Evolutionary conservation across 2,113 vertebrate species (phyloP).

Genomic region (Corynorhinus townsendii): DNA sequence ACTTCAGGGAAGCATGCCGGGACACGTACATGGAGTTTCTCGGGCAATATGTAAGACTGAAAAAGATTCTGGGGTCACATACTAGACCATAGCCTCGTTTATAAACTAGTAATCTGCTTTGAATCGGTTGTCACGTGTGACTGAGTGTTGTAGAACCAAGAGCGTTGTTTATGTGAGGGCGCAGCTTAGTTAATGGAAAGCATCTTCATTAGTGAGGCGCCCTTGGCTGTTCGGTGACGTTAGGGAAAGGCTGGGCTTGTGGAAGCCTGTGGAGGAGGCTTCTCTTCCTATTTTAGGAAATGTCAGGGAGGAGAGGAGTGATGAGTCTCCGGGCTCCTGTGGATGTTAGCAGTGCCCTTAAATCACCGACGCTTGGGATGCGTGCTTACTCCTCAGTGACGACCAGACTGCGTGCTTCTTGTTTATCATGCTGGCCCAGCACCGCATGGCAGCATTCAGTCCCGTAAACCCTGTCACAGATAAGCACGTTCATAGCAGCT

Average conservation of each 20-base stretch:
- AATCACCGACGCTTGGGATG: background rate
- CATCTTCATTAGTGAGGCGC: background rate
- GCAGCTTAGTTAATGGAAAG: background rate
- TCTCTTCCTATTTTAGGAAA: background rate
- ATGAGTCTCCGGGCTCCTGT: background rate
- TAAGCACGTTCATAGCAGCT: background rate
- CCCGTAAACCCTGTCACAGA: background rate
- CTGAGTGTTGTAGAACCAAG: background rate
- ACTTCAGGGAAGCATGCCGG: slow-evolving; percentile 88
- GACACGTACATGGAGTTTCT: slow-evolving; percentile 82
- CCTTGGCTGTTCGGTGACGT: background rate
- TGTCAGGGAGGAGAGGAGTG: background rate
- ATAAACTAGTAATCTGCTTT: background rate
- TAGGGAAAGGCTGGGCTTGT: background rate
- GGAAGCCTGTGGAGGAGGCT: background rate
- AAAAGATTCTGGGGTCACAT: background rate
- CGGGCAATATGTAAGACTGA: slow-evolving; percentile 84
- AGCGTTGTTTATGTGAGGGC: background rate
- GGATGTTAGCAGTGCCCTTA: background rate
- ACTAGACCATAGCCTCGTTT: background rate
- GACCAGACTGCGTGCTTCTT: background rate
- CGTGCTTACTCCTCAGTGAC: background rate
- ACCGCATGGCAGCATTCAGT: background rate
- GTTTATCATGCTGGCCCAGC: background rate
- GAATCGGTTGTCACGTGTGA: background rate